phyloP scores from a whole-genome alignment of 2,113 vertebrate species.

The Hemicordylus capensis region DNA sequence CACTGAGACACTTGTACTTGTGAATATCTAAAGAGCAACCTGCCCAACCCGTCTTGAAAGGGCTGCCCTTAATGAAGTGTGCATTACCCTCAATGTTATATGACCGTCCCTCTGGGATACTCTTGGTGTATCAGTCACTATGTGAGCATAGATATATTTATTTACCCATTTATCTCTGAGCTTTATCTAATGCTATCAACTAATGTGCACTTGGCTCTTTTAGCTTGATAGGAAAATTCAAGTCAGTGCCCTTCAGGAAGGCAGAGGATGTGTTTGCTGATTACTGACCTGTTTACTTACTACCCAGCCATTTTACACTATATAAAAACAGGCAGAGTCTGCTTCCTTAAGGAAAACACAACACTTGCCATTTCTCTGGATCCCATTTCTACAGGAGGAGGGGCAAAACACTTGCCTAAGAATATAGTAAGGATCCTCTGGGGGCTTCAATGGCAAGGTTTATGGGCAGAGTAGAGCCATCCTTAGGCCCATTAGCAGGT shows the following conservation, averaged over 20 bases:
- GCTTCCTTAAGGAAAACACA: not conserved
- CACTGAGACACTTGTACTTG: not conserved
- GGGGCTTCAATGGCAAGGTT: fast-evolving
- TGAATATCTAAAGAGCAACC: not conserved
- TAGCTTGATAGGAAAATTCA: not conserved
- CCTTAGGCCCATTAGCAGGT: conserved; percentile 1
- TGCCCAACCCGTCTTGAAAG: not conserved
- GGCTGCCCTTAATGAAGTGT: conserved; percentile 40
- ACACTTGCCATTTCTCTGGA: not conserved
- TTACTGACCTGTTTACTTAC: not conserved
- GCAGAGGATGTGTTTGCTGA: not conserved
- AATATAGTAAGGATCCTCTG: conserved; percentile 4
- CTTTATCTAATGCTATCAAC: not conserved
- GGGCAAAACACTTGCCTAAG: not conserved
- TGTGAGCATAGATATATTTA: conserved; percentile 24
- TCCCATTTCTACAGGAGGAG: not conserved
- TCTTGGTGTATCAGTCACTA: conserved; percentile 26
- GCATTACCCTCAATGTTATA: conserved; percentile 11
- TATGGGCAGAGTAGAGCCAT: not conserved
- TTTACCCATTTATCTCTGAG: conserved; percentile 17
- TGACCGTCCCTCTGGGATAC: conserved; percentile 20
- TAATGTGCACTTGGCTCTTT: not conserved
- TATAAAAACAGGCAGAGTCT: not conserved
- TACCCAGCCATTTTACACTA: not conserved
- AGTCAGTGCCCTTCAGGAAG: not conserved